Evolutionary conservation across 2,797 vertebrate species (phyloP), one percentile per base, ranked within the genome.

Genomic region (Sarcoramphus papa): DNA sequence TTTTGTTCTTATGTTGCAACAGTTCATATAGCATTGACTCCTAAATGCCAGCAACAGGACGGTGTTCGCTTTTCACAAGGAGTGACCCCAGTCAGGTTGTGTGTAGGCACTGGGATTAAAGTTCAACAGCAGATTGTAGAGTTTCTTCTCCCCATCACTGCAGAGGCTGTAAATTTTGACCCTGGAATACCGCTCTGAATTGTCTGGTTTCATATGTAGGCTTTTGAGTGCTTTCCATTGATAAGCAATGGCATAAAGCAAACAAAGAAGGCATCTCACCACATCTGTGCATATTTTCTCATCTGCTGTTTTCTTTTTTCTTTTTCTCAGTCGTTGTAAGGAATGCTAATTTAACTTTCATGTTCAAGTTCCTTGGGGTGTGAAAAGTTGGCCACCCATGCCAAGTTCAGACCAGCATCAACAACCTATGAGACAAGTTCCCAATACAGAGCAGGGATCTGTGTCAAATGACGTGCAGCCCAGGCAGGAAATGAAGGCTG

Each of bases 271-370:
- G 17, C 19, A 41, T 43, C 37, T 70, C 27, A 25, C 35, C 18
- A 14, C 11, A 3, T 7, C 9, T 23, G 35, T 41, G 22, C 17
- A 2, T n/a, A 30, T 56, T 57, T 91, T 72, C 65, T 77, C 28
- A 53, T 60, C 48, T 76, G 14, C 37, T 60, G 6, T 67, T 64
- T 35, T 69, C 31, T 28, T 64, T 53, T 76, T 67, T 25, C 3
- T 67, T 85, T 87, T 91, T 83, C 33, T 80, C 48, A 51, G 33
- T 54, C 56, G 67, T 88, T 51, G 20, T n/a, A 73, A 72, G n/a
- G 59, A 89, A 48, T 54, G 6, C 1, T 35, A 37, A 45, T 62
- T 82, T 89, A 85, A 21, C 40, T 65, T 87, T 28, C 16, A 41
- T 5, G 7, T 69, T 72, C 50, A 7, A 20, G 24, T 72, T 84